Evolutionary conservation across 2,797 vertebrate species (phyloP), one percentile per base, ranked within the genome.

Genomic region (Arctocebus calabarensis): DNA sequence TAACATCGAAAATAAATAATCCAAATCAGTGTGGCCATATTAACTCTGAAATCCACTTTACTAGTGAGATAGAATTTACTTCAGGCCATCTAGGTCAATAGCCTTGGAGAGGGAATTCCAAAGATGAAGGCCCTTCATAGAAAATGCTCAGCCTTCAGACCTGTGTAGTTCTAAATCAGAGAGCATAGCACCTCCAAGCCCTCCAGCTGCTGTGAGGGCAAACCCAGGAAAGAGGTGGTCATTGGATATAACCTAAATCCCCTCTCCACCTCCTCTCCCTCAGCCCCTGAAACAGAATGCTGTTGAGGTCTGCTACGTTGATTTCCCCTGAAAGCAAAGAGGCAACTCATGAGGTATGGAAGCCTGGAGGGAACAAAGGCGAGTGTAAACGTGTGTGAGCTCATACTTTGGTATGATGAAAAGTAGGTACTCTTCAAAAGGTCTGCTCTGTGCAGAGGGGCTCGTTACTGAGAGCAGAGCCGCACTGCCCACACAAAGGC

Each of bases 371-470:
- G 93, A 98, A 97, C 97, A 96, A 97, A 98, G 97, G 93, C 81
- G 90, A 94, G 71, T 91, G 87, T 96, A 94, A 97, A 97, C 94
- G 96, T 96, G 85, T 97, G 97, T 89, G 55, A 98, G 97, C 89
- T 98, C 97, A 95, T 95, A 79, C 98, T 95, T 98, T 98, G 97
- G 98, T 94, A 98, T 97, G 97, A 98, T 97, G 98, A 98, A 98
- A 98, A 98, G 97, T 96, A 95, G 97, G 75, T 92, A 98, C 95
- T 97, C 97, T 98, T 98, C 96, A 97, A 98, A 98, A 98, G 97
- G 98, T 97, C 97, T 97, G 96, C 96, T 98, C 97, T 98, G 97
- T 97, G 98, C 98, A 98, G 96, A 98, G 97, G 98, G 98, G 97
- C 97, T 97, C 98, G 98, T 98, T 98, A 98, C 97, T 97, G 97